Percentiles rank a stretch among this genome's conserved stretches.
Evolutionary conservation across 92 coral and sea anemone species (phyloP).

Genomic region (Montipora capitata): DNA sequence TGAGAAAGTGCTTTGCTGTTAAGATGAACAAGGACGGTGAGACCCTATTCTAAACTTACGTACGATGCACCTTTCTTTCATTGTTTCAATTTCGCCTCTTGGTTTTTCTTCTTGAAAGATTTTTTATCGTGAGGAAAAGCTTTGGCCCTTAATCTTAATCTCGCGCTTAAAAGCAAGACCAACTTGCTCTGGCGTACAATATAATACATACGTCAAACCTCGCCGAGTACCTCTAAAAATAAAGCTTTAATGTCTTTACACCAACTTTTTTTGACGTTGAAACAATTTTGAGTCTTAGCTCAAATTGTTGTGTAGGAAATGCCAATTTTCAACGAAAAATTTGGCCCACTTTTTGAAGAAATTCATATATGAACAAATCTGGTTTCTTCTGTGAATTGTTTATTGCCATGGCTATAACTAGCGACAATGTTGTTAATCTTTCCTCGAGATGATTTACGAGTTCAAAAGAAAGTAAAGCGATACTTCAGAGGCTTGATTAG

Average conservation of each 20-base stretch:
- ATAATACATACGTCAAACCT: neutral
- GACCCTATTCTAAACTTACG: conserved; percentile 12
- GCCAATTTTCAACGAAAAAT: neutral
- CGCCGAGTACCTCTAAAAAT: no score
- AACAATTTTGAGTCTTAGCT: neutral
- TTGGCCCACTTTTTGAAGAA: neutral
- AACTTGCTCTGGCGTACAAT: conserved; percentile 22
- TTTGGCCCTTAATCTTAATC: no score
- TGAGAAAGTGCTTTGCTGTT: conserved; percentile 93
- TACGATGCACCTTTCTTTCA: neutral
- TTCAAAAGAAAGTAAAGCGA: neutral
- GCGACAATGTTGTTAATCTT: neutral
- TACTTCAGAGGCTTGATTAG: neutral
- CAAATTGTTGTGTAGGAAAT: neutral
- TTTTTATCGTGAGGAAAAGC: no score
- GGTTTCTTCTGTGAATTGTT: conserved; percentile 19
- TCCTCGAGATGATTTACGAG: neutral
- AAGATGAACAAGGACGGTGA: conserved; percentile 98
- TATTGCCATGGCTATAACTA: neutral
- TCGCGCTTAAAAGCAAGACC: neutral
- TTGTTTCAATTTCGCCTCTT: neutral
- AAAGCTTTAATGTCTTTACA: neutral
- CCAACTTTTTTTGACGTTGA: neutral
- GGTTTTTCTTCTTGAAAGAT: no score
- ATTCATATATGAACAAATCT: conserved; percentile 20